Evolutionary conservation across 2,113 vertebrate genomes (phyloP), one percentile per base, ranked within the genome.

Genomic region (Gymnogyps californianus): DNA sequence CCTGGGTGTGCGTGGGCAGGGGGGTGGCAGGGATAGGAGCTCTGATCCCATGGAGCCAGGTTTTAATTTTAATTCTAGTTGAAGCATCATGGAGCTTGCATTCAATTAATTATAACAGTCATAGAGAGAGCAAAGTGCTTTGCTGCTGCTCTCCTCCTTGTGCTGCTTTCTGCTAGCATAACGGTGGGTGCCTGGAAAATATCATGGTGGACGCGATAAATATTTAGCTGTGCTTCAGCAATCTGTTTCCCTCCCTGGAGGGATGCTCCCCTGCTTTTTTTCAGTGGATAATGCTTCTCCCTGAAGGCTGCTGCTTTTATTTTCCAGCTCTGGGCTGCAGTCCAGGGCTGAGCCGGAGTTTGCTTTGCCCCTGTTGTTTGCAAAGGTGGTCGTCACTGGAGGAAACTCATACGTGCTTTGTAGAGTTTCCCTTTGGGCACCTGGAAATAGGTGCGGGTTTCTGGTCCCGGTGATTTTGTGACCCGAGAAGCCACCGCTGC

Each of bases 11-110:
- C 3, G 14, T 21, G 59, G 25, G 29, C n/a, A 29, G 34, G 26
- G 21, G 14, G 40, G 31, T 44, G 44, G 75, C 28, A 25, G 57
- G 36, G 16, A 2, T 55, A 31, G 46, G 38, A 91, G 82, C 32
- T 90, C 54, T 65, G 44, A 65, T 36, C 57, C 66, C 36, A 7
- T 1, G 0, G 46, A 90, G 38, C 18, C 36, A 32, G 57, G 67
- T 28, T 80, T 91, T 83, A 36, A 40, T 54, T 88, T 70, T 59
- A 49, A 84, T 58, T 74, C 11, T 25, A 10, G 28, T 16, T 62
- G 67, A 75, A 75, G 69, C 59, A 36, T 40, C 46, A 3, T 0
- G 0, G 67, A 61, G 62, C 47, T 85, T 31, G 0, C 26, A 34
- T 67, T 40, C 17, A 26, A 36, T 86, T 84, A 74, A 81, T 89